Evolutionary conservation across 2,888 invertebrate species (phyloP).

Genomic region (Trichopria drosophilae): DNA sequence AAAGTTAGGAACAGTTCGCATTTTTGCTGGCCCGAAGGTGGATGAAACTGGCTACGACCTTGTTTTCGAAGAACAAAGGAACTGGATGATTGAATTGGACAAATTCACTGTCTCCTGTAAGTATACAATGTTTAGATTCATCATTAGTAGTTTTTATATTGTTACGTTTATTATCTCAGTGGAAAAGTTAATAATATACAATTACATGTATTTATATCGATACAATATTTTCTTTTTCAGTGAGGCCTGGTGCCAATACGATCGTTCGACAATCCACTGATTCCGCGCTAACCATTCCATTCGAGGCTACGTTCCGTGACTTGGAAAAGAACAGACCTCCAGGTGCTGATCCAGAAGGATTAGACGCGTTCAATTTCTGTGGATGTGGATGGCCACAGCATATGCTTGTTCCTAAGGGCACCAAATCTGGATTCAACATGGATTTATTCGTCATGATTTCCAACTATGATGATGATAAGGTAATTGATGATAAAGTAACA

Average conservation of each 20-base stretch:
- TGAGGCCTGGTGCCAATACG: slow-evolving; percentile 69
- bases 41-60: slow-evolving; percentile 70
- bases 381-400: slow-evolving; percentile 89
- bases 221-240: no score
- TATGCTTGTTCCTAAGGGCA: slow-evolving; percentile 76
- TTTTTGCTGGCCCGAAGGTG: slow-evolving; percentile 70
- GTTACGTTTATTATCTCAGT: no score
- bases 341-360: slow-evolving; percentile 52
- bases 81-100: slow-evolving; percentile 73
- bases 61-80: slow-evolving; percentile 66
- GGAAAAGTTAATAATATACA: background rate
- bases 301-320: slow-evolving; percentile 79
- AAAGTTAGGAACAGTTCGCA: slow-evolving; percentile 67
- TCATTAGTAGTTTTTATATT: no score
- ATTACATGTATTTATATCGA: no score
- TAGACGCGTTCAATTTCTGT: slow-evolving; percentile 74
- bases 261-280: slow-evolving; percentile 69
- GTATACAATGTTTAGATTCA: no score
- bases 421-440: slow-evolving; percentile 66
- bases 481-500: no score
- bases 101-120: slow-evolving; percentile 69
- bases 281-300: slow-evolving; percentile 79
- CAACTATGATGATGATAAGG: slow-evolving; percentile 70
- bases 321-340: slow-evolving; percentile 72
- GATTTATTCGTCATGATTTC: slow-evolving; percentile 80